These are phyloP conservation scores for Petrolisthes cinctipes DNA, from an alignment of 2,888 invertebrate species.

Conservation along the genomic window DNA sequence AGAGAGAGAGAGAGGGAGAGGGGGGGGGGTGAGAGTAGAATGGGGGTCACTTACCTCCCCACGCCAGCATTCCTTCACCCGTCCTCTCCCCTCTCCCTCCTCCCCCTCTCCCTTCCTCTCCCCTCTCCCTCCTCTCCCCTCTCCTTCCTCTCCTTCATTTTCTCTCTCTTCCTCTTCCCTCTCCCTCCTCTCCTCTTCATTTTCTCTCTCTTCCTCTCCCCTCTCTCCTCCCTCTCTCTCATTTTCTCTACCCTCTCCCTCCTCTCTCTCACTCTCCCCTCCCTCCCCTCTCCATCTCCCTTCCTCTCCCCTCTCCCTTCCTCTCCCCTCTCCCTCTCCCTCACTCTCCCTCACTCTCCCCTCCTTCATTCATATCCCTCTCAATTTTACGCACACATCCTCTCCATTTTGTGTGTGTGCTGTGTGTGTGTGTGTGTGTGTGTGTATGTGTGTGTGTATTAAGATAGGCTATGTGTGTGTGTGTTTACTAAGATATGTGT, in stretches of 20 bases:
- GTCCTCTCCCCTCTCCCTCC: neutral
- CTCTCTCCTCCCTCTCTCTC: neutral
- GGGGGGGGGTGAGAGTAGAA: too few species aligned
- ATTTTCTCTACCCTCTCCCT: neutral
- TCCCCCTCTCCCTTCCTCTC: neutral
- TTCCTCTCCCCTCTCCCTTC: neutral
- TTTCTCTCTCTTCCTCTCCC: neutral
- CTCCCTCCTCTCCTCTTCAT: neutral
- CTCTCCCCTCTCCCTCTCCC: neutral
- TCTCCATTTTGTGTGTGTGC: too few species aligned
- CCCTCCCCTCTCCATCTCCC: neutral
- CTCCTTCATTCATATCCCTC: neutral
- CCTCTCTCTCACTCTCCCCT: neutral
- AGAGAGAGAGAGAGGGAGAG: too few species aligned
- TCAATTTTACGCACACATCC: too few species aligned
- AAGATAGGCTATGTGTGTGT: too few species aligned
- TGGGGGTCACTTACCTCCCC: neutral
- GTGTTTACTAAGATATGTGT: too few species aligned
- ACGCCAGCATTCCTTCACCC: neutral
- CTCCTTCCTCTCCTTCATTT: neutral
- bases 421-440: too few species aligned
- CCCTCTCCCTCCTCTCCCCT: neutral
- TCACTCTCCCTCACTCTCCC: neutral
- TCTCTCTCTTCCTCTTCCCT: neutral
- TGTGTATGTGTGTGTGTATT: too few species aligned